Base-by-base conservation (phyloP, 2,113 vertebrate species). In the Saccopteryx bilineata region DNA sequence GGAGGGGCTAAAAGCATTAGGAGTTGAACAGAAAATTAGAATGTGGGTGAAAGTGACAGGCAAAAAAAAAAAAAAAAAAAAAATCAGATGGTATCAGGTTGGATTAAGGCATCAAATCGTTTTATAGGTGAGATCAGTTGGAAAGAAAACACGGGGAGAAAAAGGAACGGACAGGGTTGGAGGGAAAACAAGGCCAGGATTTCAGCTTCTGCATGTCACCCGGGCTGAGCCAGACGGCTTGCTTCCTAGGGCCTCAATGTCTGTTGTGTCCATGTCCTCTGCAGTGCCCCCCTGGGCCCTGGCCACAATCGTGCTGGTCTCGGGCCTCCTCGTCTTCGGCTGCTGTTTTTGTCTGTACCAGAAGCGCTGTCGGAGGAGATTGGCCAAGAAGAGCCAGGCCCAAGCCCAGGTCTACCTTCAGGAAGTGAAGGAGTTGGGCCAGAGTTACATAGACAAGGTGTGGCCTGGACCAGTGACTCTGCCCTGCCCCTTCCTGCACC, bases 221-320 rank as follows among this genome's bases (percentile, higher is more conserved):
- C 1, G 2, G 12, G 5, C 61, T 9, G n/a, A 52, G 18, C 17
- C 19, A 31, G 60, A 31, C 48, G 8, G 19, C 10, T 0, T 4
- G 15, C 39, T 7, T 56, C 31, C 26, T 28, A 5, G 31, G 65
- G 52, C 39, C 5, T 93, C 60, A 66, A 3, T 14, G 23, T 9
- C 5, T 33, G 0, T 18, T 31, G 15, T 91, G 48, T 92, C 81
- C 94, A 11, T 54, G 58, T 56, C 74, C 92, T 82, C 79, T 92
- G 19, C 97, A 99, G 99, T 99, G 98, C 99, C 99, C 48, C 98
- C 99, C 97, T 99, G 99, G 99, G 99, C 99, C 2, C 94, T 99
- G 90, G 99, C 99, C 46, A 98, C 99, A 93, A 99, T 99, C 31
- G 97, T 99, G 80, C 98, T 99, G 15, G 98, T 98, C 26, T 98